Conservation (phyloP, 2,797 vertebrate species). For the Heteromormyrus szaboi region DNA sequence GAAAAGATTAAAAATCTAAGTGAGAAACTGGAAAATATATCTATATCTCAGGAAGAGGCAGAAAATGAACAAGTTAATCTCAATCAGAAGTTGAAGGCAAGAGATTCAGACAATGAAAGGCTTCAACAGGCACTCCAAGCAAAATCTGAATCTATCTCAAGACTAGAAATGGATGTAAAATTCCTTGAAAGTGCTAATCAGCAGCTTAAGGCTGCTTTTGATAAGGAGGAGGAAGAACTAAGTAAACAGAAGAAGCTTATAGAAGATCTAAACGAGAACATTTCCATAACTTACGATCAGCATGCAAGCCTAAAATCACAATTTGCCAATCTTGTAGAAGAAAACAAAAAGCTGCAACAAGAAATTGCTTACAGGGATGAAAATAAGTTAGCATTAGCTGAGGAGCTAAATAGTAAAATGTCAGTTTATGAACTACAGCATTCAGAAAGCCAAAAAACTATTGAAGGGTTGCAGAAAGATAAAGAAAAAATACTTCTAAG, state of each 20-base stretch:
- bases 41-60: slow-evolving; percentile 44
- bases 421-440: slow-evolving; percentile 46
- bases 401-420: slow-evolving; percentile 49
- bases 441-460: slow-evolving; percentile 51
- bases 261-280: slow-evolving; percentile 49
- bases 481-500: slow-evolving; percentile 55
- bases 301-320: slow-evolving; percentile 46
- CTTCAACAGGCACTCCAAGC: slow-evolving; percentile 57
- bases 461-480: slow-evolving; percentile 53
- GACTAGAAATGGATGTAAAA: slow-evolving; percentile 50
- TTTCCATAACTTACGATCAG: slow-evolving; percentile 37
- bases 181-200: slow-evolving; percentile 50
- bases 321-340: slow-evolving; percentile 51
- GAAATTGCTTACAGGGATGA: slow-evolving; percentile 47
- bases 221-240: slow-evolving; percentile 57
- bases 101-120: slow-evolving; percentile 53
- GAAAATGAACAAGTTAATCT: slow-evolving; percentile 57
- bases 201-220: slow-evolving; percentile 52
- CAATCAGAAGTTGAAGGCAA: slow-evolving; percentile 49
- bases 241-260: slow-evolving; percentile 43
- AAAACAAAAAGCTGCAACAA: slow-evolving; percentile 59
- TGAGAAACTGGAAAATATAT: slow-evolving; percentile 58
- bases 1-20: slow-evolving; percentile 45
- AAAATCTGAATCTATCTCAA: slow-evolving; percentile 56
- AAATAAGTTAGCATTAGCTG: slow-evolving; percentile 46